Evolutionary conservation across 2,888 invertebrate species (phyloP), one percentile per base, ranked within the genome.

Genomic region (Atrina japonica): DNA sequence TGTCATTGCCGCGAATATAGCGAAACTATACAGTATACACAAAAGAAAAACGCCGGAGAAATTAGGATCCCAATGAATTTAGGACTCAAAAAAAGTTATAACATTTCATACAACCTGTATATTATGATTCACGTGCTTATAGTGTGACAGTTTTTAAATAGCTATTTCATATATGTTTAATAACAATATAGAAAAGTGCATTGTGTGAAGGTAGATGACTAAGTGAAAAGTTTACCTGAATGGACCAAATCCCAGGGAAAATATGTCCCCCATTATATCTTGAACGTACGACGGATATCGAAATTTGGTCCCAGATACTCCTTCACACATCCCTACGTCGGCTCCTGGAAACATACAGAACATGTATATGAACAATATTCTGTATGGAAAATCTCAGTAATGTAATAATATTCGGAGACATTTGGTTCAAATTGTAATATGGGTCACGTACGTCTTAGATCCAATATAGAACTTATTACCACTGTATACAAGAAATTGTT

Each of bases 231-330:
- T 59, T 53, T 77, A 89, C 90, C 90, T 86, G 82, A 93, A 94
- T 1, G 93, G 93, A 11, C 93, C 93, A 85, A 94, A 94, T n/a
- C 93, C 93, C 63, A 93, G 88, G 0, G 93, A 93, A 88, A 93
- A 93, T 47, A 93, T 93, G 80, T 93, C 93, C 1, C 93, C 93
- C 93, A 94, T 93, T 70, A 94, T 93, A 77, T 93, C 93, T 85
- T 94, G 93, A 21, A 93, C 93, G 82, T 93, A 93, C 56, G 93
- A 93, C 0, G 93, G 93, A 83, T 93, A 93, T 53, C 92, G 89
- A 86, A 93, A 93, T 41, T 82, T 82, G n/a, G 90, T 88, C 25
- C 91, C 91, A 41, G 87, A 87, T 55, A 88, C 84, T 21, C 88
- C 89, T 35, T 88, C 85, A 21, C 83, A 81, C 11, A 87, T 82